Conservation (phyloP, 1,140 invertebrate genomes). For the Drosophila baimaii region DNA sequence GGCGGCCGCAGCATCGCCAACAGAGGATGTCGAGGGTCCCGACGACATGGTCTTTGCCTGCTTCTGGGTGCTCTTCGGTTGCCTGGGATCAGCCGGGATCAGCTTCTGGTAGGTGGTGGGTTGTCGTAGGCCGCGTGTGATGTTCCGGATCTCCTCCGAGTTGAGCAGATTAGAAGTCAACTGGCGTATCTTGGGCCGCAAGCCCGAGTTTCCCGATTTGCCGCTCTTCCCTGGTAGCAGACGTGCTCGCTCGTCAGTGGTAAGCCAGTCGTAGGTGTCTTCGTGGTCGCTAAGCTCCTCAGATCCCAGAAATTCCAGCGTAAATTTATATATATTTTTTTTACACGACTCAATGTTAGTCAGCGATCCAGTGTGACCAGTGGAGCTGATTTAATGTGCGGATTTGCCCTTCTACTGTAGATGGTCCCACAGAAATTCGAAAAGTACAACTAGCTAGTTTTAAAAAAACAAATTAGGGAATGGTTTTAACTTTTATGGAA, state of each 20-base stretch:
- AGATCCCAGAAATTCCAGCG: slow-evolving; percentile 47
- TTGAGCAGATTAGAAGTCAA: slow-evolving; percentile 69
- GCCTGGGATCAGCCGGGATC: slow-evolving; percentile 1
- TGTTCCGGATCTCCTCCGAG: slow-evolving; percentile 44
- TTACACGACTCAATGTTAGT: slow-evolving; percentile 47
- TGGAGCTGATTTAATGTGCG: neutral
- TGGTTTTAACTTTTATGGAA: too few relatives aligned
- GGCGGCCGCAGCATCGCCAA: slow-evolving; percentile 68
- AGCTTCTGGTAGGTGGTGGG: slow-evolving; percentile 51
- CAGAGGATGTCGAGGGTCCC: slow-evolving; percentile 57
- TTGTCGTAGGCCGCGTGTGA: slow-evolving; percentile 50
- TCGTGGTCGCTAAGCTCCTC: slow-evolving; percentile 49
- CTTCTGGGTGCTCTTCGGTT: slow-evolving; percentile 9
- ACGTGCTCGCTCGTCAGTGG: slow-evolving; percentile 56
- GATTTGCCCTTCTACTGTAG: too few relatives aligned
- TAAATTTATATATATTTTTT: slow-evolving; percentile 34
- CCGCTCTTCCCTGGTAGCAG: slow-evolving; percentile 46
- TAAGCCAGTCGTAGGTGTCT: slow-evolving; percentile 44
- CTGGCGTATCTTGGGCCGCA: slow-evolving; percentile 61
- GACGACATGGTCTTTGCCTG: slow-evolving; percentile 52
- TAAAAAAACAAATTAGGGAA: too few relatives aligned
- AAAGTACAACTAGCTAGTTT: too few relatives aligned
- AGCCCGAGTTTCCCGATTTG: slow-evolving; percentile 41
- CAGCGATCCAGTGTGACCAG: slow-evolving; percentile 16
- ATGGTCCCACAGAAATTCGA: too few relatives aligned